Base-by-base conservation (phyloP, 2,888 invertebrate species). In the Chloroclystis v-ata region DNA sequence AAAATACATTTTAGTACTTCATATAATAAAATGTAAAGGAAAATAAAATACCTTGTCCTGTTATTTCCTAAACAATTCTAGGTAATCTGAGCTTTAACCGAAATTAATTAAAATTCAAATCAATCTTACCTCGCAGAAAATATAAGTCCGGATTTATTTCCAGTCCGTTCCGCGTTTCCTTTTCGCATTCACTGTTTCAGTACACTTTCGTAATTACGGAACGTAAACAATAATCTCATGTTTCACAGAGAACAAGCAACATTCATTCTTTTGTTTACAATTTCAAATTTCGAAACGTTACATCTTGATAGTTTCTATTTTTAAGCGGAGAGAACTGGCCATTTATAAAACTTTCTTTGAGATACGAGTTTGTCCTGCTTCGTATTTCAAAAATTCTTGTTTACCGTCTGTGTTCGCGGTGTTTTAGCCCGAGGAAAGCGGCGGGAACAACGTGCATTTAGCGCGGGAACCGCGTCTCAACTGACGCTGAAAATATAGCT, bases 401-500 rank as follows among this genome's bases (percentile, higher is more conserved):
- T 50, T 57, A 48, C 48, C 45, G 37, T 47, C 8, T 8, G 29
- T 28, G 37, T 47, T 43, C 48, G 56, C 54, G 54, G 44, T 37
- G 37, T 48, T 26, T 30, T 35, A 42, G 28, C 24, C 11, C 9
- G 39, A 13, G 13, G 10, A 33, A 33, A 43, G 30, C 37, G 9
- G 39, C 28, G 37, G 37, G 41, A 39, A 32, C 24, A 13, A 44
- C 59, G 59, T 56, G 51, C 44, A 44, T n/a, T 7, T 49, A 39
- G 28, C 56, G 49, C 54, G 51, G 37, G 43, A 42, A 48, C 38
- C 49, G 49, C 53, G 52, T 49, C 43, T 38, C 48, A 44, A 59
- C 59, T 59, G 56, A 56, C 52, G 13, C 39, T 32, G 43, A 39
- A 44, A 37, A 30, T 43, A 44, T 13, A 47, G 46, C 46, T 49